Evolutionary conservation across 2,797 vertebrate genomes (phyloP).

Genomic region (Podarcis siculus): DNA sequence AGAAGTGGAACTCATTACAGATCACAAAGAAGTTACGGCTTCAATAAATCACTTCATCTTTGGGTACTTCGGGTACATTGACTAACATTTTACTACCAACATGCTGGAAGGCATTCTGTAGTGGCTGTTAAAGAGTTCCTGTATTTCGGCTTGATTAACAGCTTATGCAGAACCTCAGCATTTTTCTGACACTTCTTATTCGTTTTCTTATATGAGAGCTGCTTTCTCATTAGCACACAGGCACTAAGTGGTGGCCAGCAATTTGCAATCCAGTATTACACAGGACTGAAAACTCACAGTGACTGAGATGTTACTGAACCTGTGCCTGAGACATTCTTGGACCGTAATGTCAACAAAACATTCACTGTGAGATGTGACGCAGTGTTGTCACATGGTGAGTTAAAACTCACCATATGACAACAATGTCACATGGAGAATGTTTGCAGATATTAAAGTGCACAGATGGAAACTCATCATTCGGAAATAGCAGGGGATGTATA

Average conservation of each 20-base stretch:
- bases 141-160: not conserved
- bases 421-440: not conserved
- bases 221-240: not conserved
- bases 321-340: not conserved
- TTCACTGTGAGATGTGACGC: not conserved
- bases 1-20: constrained; percentile 15
- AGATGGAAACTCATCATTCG: not conserved
- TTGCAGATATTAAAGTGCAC: not conserved
- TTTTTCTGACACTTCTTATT: not conserved
- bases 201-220: not conserved
- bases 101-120: constrained; percentile 31
- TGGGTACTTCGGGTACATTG: not conserved
- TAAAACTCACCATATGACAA: not conserved
- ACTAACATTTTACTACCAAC: constrained; percentile 8
- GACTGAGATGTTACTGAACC: not conserved
- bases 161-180: not conserved
- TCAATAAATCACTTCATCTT: not conserved
- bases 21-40: not conserved
- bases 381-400: not conserved
- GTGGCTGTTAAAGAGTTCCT: not conserved
- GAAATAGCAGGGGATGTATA: no score
- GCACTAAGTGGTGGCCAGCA: not conserved
- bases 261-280: not conserved
- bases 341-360: not conserved
- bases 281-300: no score